Percentiles rank a stretch among this genome's conserved stretches.
These are phyloP conservation scores for Synanthedon formicaeformis DNA, from an alignment of 2,888 invertebrate species.

Conservation along the genomic window DNA sequence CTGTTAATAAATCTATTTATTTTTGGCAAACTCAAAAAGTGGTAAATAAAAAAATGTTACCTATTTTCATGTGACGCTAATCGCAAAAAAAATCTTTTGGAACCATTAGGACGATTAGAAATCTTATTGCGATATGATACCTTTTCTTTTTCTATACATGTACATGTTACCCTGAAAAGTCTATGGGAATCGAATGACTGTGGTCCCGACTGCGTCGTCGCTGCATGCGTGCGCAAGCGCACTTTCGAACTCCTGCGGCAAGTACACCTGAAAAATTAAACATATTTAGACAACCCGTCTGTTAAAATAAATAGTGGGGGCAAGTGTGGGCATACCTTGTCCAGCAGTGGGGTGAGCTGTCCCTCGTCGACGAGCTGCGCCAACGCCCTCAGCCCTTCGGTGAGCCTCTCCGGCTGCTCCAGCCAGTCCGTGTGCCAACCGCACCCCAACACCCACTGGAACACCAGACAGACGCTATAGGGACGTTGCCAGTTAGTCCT, in stretches of 20 bases:
- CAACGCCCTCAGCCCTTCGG: slow-evolving; percentile 33
- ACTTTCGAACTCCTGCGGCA: slow-evolving; percentile 56
- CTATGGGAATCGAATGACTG: slow-evolving; percentile 56
- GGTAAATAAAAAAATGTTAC: too few relatives aligned
- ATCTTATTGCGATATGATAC: too few relatives aligned
- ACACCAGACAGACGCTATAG: neutral
- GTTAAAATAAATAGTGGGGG: too few relatives aligned
- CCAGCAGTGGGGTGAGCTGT: slow-evolving; percentile 39
- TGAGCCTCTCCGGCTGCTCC: slow-evolving; percentile 27
- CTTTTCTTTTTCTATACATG: too few relatives aligned
- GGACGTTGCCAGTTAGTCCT: neutral
- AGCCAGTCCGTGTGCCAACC: slow-evolving; percentile 53
- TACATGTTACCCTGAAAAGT: too few relatives aligned
- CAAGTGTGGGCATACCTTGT: slow-evolving; percentile 34
- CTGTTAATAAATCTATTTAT: too few relatives aligned
- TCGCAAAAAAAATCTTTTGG: too few relatives aligned
- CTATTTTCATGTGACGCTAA: too few relatives aligned
- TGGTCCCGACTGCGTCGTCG: slow-evolving; percentile 53
- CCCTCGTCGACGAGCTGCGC: slow-evolving; percentile 42
- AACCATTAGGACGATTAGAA: too few relatives aligned
- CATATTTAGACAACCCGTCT: neutral
- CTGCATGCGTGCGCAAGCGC: slow-evolving; percentile 62
- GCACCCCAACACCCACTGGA: slow-evolving; percentile 41
- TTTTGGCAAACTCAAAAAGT: too few relatives aligned
- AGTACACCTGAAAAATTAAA: slow-evolving; percentile 36